A percentile compares a stretch with the other conserved stretches of the same genome.
These are phyloP conservation scores for Amblyopsis hoosieri DNA, from an alignment of 2,797 vertebrate species.

Conservation along the genomic window DNA sequence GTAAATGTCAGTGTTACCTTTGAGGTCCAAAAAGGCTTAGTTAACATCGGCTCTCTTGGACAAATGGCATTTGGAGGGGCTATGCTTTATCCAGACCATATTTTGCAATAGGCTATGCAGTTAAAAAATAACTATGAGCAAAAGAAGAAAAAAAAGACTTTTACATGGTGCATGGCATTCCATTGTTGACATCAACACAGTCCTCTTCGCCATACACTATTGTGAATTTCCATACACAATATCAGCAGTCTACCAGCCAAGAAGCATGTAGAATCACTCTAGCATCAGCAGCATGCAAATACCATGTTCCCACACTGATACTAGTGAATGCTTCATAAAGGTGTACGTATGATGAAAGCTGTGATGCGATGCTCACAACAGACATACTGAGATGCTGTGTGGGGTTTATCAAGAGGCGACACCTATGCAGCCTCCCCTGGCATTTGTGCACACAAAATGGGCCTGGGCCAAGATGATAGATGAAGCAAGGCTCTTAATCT, in stretches of 20 bases:
- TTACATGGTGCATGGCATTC: too few relatives aligned
- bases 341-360: slow-evolving; percentile 8
- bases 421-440: slow-evolving; percentile 1
- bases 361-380: background rate
- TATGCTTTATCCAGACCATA: slow-evolving; percentile 17
- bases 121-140: too few relatives aligned
- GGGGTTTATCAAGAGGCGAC: slow-evolving; percentile 14
- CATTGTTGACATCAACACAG: too few relatives aligned
- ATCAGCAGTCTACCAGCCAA: too few relatives aligned
- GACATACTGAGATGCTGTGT: background rate
- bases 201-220: too few relatives aligned
- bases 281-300: slow-evolving; percentile 22
- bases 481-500: slow-evolving; percentile 10
- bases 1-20: slow-evolving; percentile 67
- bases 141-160: too few relatives aligned
- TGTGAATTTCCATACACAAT: too few relatives aligned
- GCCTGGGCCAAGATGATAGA: slow-evolving; percentile 10
- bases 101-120: slow-evolving; percentile 6
- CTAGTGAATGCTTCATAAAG: slow-evolving; percentile 27
- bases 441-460: slow-evolving; percentile 9
- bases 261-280: slow-evolving; percentile 19
- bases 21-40: slow-evolving; percentile 34
- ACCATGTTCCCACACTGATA: slow-evolving; percentile 21
- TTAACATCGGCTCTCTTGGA: slow-evolving; percentile 53
- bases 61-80: slow-evolving; percentile 50